Evolutionary conservation across 37 sponge, comb jelly and placozoan species (phyloP).

Genomic region (Crambe crambe): DNA sequence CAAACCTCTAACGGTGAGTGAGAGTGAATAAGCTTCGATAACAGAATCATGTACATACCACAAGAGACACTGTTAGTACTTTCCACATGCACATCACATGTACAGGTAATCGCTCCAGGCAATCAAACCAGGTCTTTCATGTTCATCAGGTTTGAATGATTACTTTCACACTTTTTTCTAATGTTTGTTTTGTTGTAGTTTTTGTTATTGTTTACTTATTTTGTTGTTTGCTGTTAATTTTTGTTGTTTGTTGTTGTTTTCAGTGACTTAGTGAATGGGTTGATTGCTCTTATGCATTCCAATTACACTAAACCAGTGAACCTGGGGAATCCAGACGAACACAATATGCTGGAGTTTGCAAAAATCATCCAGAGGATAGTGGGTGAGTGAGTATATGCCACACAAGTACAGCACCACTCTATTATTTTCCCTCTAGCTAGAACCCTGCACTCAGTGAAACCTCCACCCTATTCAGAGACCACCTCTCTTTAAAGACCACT

Average conservation of each 20-base stretch:
- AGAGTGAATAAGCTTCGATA: neutral
- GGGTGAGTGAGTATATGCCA: constrained; percentile 42
- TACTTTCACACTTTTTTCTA: too few relatives aligned
- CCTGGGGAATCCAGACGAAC: constrained; percentile 93
- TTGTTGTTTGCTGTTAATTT: too few relatives aligned
- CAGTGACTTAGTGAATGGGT: constrained; percentile 88
- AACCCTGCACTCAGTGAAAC: too few relatives aligned
- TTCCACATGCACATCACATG: neutral
- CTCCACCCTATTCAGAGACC: too few relatives aligned
- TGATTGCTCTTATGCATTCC: constrained; percentile 88
- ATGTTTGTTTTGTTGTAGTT: neutral
- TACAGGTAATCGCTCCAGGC: constrained; percentile 78
- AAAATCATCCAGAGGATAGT: constrained; percentile 45
- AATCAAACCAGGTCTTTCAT: constrained; percentile 92
- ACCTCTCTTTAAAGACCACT: too few relatives aligned
- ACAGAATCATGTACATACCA: neutral
- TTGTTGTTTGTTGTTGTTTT: too few relatives aligned
- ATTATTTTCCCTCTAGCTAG: too few relatives aligned
- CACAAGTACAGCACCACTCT: too few relatives aligned
- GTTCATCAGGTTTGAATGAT: constrained; percentile 68
- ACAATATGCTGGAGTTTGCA: constrained; percentile 87
- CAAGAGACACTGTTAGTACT: too few relatives aligned
- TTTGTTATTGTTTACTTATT: neutral
- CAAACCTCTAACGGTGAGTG: constrained; percentile 75
- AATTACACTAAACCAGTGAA: constrained; percentile 78